Evolutionary conservation across 1,140 invertebrate species (phyloP), one percentile per base, ranked within the genome.

Genomic region (Eurytemora carolleeae): DNA sequence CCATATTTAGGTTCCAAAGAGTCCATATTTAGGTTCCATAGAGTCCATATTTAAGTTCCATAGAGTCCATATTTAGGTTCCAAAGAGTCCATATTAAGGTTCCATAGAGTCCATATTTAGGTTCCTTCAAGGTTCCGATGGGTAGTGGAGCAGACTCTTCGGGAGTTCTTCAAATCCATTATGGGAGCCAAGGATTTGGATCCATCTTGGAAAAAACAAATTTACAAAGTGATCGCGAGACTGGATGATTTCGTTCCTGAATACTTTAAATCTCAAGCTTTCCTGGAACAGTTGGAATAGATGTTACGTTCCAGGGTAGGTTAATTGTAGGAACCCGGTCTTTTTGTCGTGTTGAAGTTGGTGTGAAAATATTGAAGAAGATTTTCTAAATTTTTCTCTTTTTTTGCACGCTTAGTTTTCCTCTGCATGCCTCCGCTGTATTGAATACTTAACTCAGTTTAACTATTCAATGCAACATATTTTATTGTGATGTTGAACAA

Each of bases 131-230:
- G 90, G 76, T 98, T 99, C 77, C 83, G 89, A 71, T 85, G 83
- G 72, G 93, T 98, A 26, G 87, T 98, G 26, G 89, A 99, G 74
- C 86, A 94, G 72, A 98, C 95, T 55, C 76, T 99, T 63, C 81
- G 88, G 63, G 95, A 99, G 76, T 99, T 99, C 79, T 98, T 92
- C 83, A 88, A 90, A 73, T 87, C 96, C 63, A 89, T 99, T 68
- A 84, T 91, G 72, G 80, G 84, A 68, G 89, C 88, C 64, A 94
- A 95, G 75, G 95, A 99, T 76, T 75, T 82, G 22, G 96, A 99
- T 74, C 94, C 96, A 71, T 97, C 92, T 64, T 99, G 96, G 96
- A 99, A 99, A 78, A 99, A 99, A 74, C 85, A 90, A 66, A 99
- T 99, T 75, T 99, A 99, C 80, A 99, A 99, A 77, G 85, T 99